A percentile compares a stretch with the other conserved stretches of the same genome.
These are phyloP conservation scores for Echinops telfairi DNA, from an alignment of 2,113 vertebrate species.

Conservation along the genomic window DNA sequence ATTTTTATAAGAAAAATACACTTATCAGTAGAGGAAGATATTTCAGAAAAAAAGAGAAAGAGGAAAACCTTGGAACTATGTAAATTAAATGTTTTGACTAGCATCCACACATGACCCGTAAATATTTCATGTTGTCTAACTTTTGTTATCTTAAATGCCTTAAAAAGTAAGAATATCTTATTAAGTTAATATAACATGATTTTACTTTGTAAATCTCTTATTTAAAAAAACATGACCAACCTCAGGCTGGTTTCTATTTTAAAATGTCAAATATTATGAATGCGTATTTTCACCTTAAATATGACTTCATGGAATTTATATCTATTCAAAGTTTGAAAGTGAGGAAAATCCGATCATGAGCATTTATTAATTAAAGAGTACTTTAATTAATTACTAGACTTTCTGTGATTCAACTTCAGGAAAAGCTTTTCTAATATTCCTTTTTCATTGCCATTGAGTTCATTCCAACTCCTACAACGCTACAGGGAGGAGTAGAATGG, in stretches of 20 bases:
- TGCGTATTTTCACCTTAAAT: slow-evolving; percentile 9
- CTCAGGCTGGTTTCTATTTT: background rate
- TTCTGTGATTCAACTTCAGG: slow-evolving; percentile 9
- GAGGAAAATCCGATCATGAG: background rate
- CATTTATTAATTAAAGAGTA: slow-evolving; percentile 49
- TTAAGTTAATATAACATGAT: background rate
- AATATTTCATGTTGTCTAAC: background rate
- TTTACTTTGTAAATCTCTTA: background rate
- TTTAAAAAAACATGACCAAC: background rate
- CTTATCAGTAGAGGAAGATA: background rate
- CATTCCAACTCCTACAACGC: background rate
- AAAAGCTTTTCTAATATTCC: slow-evolving; percentile 57
- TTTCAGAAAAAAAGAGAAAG: background rate
- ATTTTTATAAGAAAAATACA: slow-evolving; percentile 48
- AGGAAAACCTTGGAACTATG: background rate
- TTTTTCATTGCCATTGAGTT: background rate
- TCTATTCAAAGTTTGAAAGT: slow-evolving; percentile 40
- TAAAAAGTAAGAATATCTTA: slow-evolving; percentile 16
- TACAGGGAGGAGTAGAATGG: background rate
- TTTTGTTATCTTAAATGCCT: slow-evolving; percentile 37
- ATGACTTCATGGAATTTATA: background rate
- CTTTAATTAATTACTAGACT: slow-evolving; percentile 9
- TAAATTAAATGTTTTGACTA: slow-evolving; percentile 46
- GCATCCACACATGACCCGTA: slow-evolving; percentile 25
- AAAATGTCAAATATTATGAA: slow-evolving; percentile 40